phyloP scores from a whole-genome alignment of 2,113 vertebrate genomes.

The Rhodinocichla rosea region DNA sequence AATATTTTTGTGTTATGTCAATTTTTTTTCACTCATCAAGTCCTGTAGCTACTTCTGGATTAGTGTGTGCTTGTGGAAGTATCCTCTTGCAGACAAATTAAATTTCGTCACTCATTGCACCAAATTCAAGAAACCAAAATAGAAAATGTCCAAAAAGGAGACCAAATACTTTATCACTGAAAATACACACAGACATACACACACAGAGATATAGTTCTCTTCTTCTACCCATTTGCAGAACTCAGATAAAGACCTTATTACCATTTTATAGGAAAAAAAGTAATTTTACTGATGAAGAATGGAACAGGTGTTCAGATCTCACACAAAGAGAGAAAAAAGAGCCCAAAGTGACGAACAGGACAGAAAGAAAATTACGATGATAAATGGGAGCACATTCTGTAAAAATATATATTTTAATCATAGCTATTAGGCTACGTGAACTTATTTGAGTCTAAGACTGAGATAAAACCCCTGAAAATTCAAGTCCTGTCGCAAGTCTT shows the following conservation, averaged over 20 bases:
- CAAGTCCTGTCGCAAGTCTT: background rate
- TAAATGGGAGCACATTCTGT: background rate
- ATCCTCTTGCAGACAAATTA: background rate
- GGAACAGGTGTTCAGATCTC: slow-evolving; percentile 25
- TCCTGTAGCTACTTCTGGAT: background rate
- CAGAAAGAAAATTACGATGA: slow-evolving; percentile 19
- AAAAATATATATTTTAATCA: slow-evolving; percentile 22
- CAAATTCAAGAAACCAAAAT: background rate
- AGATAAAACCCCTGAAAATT: background rate
- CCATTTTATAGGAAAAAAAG: background rate
- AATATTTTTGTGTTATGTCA: background rate
- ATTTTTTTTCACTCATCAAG: background rate
- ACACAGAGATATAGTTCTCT: too few species aligned
- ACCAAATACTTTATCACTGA: background rate
- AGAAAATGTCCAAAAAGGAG: background rate
- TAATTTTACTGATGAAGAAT: background rate
- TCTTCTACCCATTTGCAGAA: background rate
- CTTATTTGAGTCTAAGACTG: background rate
- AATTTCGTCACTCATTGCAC: background rate
- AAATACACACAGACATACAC: background rate
- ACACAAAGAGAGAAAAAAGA: background rate
- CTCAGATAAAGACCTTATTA: background rate
- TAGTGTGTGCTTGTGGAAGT: background rate
- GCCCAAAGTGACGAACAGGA: background rate
- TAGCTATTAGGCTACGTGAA: background rate